Percentiles rank a stretch among this genome's conserved stretches.
Conservation (phyloP, 2,888 invertebrate species). For the Mythimna albipuncta region DNA sequence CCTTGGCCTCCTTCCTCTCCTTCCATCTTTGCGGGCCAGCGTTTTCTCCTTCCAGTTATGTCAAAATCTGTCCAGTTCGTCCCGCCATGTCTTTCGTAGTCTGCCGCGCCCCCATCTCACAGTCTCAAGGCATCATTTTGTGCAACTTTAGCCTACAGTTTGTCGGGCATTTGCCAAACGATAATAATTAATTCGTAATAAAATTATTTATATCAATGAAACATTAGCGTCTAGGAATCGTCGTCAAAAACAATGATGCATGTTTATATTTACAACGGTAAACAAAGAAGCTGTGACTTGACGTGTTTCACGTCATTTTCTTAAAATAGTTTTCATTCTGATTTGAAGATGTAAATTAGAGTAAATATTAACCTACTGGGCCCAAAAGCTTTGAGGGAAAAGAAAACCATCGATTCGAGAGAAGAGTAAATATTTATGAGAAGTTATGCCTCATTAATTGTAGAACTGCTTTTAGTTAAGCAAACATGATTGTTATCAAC, state of each 20-base stretch:
- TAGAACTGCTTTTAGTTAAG: constrained; percentile 13
- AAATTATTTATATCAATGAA: constrained; percentile 49
- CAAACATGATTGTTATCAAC: not conserved
- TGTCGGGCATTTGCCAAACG: too few relatives aligned
- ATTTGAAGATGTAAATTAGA: not conserved
- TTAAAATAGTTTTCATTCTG: constrained; percentile 34
- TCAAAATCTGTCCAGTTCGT: too few relatives aligned
- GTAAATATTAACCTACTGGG: not conserved
- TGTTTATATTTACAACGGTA: constrained; percentile 43
- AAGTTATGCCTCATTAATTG: constrained; percentile 9
- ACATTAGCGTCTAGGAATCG: constrained; percentile 35
- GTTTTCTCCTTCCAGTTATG: too few relatives aligned
- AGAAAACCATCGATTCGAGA: too few relatives aligned
- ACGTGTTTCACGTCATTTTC: constrained; percentile 36
- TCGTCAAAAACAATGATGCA: constrained; percentile 52
- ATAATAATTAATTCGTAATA: constrained; percentile 22
- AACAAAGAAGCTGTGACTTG: constrained; percentile 36
- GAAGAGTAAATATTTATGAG: constrained; percentile 16
- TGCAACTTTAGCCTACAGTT: too few relatives aligned
- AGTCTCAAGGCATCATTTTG: too few relatives aligned
- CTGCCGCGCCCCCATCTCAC: too few relatives aligned
- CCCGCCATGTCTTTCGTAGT: too few relatives aligned
- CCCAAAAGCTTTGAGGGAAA: too few relatives aligned
- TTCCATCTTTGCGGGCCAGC: too few relatives aligned
- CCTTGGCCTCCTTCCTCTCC: too few relatives aligned